A percentile compares a stretch with the other conserved stretches of the same genome.
Evolutionary conservation across 2,113 vertebrate genomes (phyloP).

Genomic region (Muntiacus reevesi): DNA sequence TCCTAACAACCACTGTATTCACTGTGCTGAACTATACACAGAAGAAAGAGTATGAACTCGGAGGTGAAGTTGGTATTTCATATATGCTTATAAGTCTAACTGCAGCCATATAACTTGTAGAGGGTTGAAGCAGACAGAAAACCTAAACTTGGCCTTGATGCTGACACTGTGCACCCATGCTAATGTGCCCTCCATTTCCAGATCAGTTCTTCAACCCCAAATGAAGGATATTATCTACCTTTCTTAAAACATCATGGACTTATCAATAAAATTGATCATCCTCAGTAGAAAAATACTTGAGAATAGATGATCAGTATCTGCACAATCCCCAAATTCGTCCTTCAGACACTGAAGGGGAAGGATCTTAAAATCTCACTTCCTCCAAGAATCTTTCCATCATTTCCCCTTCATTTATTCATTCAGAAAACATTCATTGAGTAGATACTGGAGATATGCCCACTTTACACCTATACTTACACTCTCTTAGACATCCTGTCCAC

Average conservation of each 20-base stretch:
- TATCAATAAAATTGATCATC: neutral
- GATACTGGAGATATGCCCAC: neutral
- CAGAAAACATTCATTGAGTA: neutral
- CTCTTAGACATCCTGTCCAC: neutral
- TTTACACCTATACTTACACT: neutral
- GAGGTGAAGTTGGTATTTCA: neutral
- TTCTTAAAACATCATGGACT: neutral
- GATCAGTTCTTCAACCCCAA: neutral
- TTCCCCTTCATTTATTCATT: neutral
- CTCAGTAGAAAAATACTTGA: neutral
- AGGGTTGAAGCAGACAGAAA: neutral
- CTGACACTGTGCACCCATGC: neutral
- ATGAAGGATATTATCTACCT: neutral
- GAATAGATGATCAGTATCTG: neutral
- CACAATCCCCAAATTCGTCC: neutral
- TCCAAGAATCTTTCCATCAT: neutral
- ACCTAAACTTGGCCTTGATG: neutral
- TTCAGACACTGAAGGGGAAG: neutral
- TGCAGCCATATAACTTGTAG: neutral
- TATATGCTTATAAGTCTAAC: neutral
- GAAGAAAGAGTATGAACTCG: neutral
- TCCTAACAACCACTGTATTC: slow-evolving; percentile 10
- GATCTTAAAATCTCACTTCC: neutral
- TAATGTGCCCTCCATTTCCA: neutral
- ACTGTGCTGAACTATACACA: neutral